Base-by-base conservation (phyloP, 2,797 vertebrate genomes). In the Remorina albescens region DNA sequence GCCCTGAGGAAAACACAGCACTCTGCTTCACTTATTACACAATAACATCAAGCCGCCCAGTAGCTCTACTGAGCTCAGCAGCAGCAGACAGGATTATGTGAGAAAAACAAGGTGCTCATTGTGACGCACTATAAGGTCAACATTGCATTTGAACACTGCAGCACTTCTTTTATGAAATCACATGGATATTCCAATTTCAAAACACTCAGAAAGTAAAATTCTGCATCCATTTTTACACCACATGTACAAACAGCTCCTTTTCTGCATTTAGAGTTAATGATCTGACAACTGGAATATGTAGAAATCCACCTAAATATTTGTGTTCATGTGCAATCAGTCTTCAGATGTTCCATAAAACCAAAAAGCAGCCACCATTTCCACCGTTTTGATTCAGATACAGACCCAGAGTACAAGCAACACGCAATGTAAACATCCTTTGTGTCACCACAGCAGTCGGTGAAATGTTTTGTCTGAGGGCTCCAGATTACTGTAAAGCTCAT, bases 401-500 rank as follows among this genome's bases (percentile, higher is more conserved):
- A 21, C 28, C 25, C 67, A 21, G 54, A 60, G 39, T 32, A 19
- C 39, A 47, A 55, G 26, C 56, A 72, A 15, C 47, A 15, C 39
- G 41, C 55, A 26, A 19, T 55, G 58, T 66, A 85, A 86, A 82
- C 76, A 79, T 80, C 67, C 55, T 77, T 80, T 88, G 89, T 87
- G 72, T 82, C 78, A 64, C 57, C n/a, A n/a, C n/a, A n/a, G 25
- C 0, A 77, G 50, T 56, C 70, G 53, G 42, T 0, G n/a, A 60
- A 26, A 21, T 87, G 82, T 87, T 90, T 86, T 79, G 91, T 86
- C 82, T 89, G 67, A 57, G 51, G 50, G 55, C 19, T 37, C 74
- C 63, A 83, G 89, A 91, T 91, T 91, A 89, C 72, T 69, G 56
- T 68, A 85, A 87, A 88, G 84, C 88, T 84, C 76, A 74, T 79